Conservation (phyloP, 2,113 vertebrate genomes). For the Chionodraco myersi region DNA sequence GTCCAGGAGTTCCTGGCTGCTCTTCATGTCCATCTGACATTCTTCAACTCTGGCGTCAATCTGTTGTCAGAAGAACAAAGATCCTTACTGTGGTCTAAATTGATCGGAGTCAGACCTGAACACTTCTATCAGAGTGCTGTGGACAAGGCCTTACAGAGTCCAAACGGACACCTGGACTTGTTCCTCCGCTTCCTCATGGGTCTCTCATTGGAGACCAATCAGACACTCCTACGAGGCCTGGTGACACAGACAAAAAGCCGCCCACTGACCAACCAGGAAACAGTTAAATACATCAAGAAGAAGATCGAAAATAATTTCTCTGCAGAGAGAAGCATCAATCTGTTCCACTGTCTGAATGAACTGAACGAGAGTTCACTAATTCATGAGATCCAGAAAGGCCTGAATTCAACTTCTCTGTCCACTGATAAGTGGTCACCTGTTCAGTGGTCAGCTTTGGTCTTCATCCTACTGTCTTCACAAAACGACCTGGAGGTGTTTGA, state of each 20-base stretch:
- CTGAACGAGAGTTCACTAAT: not conserved
- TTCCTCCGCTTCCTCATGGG: conserved; percentile 51
- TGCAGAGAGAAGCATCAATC: conserved; percentile 44
- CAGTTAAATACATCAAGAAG: conserved; percentile 24
- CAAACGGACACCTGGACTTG: conserved; percentile 47
- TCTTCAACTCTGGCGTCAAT: conserved; percentile 35
- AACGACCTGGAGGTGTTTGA: conserved; percentile 31
- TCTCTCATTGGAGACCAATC: conserved; percentile 37
- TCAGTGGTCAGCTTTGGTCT: conserved; percentile 54
- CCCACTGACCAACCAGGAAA: not conserved
- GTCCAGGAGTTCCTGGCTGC: conserved; percentile 59
- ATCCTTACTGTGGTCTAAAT: not conserved
- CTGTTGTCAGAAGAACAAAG: conserved; percentile 22
- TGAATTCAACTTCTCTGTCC: conserved; percentile 6
- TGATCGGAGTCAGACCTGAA: fast-evolving
- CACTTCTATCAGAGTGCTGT: not conserved
- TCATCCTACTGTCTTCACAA: conserved; percentile 31
- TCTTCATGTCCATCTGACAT: conserved; percentile 53
- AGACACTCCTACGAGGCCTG: conserved; percentile 22
- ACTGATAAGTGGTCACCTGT: not conserved
- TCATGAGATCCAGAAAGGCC: not conserved
- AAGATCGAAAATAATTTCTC: conserved; percentile 24
- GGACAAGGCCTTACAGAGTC: conserved; percentile 46
- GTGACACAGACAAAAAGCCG: not conserved
- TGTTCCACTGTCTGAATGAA: conserved; percentile 54